Evolutionary conservation across 2,888 invertebrate genomes (phyloP), one percentile per base, ranked within the genome.

Genomic region (Lepidocyrtinus sp.): DNA sequence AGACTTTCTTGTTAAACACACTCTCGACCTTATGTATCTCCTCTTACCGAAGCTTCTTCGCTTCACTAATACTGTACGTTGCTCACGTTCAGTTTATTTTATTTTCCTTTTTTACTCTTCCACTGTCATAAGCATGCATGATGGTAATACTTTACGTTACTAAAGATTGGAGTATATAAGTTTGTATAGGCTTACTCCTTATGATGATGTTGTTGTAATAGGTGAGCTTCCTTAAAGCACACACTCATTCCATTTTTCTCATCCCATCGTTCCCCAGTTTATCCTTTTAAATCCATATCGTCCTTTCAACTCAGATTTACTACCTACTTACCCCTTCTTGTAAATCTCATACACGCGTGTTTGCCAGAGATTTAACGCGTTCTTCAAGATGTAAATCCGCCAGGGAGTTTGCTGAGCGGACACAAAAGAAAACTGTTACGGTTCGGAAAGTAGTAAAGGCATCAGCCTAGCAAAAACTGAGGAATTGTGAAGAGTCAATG

Each of bases 251-350:
- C 25, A 22, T 63, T 72, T 72, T 25, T 45, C 50, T 71, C 67
- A 62, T 68, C 45, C 64, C 24, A 55, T 65, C 64, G 74, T 74
- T 74, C 69, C 69, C 24, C 17, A 55, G 75, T 75, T 71, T 80
- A 80, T 80, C 80, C 80, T 80, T 75, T 80, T 71, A 80, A 80
- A 80, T 80, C 80, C 80, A 75, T 80, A 75, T 75, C 75, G 71
- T 75, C 80, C 75, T 80, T 71, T 80, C 79, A 69, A 71, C 78
- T 73, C 78, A 75, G 80, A 80, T 80, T 80, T 80, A 71, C 80
- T 22, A 26, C 62, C 22, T 61, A 45, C 64, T 79, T 64, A 21
- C 55, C 22, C 59, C 59, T 19, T 59, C 65, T 61, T 65, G 67
- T 71, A 80, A 80, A 71, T 75, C 75, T 71, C 70, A 36, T 67